A percentile compares a stretch with the other conserved stretches of the same genome.
Conservation (phyloP, 2,888 invertebrate species). For the Plemyria rubiginata region DNA sequence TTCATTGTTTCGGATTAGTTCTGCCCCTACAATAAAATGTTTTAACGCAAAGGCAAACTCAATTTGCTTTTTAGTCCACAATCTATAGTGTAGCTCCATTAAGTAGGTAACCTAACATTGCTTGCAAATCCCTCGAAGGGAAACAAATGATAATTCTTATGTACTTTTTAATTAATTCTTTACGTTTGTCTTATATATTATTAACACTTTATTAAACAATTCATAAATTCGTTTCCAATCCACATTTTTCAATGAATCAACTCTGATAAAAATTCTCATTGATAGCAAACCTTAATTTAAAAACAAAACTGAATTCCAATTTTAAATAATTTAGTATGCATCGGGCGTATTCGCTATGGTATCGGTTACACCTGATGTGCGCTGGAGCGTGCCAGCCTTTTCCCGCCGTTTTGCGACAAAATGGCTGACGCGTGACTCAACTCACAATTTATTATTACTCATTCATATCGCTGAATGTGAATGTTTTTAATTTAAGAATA, state of each 20-base stretch:
- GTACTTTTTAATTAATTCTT: no score
- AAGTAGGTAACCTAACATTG: no score
- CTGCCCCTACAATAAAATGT: background rate
- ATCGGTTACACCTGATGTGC: slow-evolving; percentile 65
- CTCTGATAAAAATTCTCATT: slow-evolving; percentile 3
- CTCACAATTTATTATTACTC: slow-evolving; percentile 54
- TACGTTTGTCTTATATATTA: no score
- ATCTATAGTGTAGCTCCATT: no score
- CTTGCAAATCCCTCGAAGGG: no score
- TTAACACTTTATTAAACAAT: no score
- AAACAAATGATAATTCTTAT: no score
- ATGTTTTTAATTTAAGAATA: slow-evolving; percentile 29
- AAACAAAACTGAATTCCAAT: slow-evolving; percentile 37
- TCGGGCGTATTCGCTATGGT: slow-evolving; percentile 52
- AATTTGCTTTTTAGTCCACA: background rate
- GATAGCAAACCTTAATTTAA: slow-evolving; percentile 26
- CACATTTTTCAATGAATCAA: background rate
- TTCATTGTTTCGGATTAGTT: slow-evolving; percentile 5
- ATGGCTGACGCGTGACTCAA: slow-evolving; percentile 77
- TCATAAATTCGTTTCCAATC: no score
- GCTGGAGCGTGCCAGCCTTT: slow-evolving; percentile 62
- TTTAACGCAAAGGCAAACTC: background rate
- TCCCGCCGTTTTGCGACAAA: slow-evolving; percentile 74
- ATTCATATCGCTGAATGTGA: slow-evolving; percentile 50
- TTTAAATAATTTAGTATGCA: slow-evolving; percentile 52